A percentile compares a stretch with the other conserved stretches of the same genome.
phyloP scores from a whole-genome alignment of 2,888 invertebrate genomes.

The Protonemura montana region DNA sequence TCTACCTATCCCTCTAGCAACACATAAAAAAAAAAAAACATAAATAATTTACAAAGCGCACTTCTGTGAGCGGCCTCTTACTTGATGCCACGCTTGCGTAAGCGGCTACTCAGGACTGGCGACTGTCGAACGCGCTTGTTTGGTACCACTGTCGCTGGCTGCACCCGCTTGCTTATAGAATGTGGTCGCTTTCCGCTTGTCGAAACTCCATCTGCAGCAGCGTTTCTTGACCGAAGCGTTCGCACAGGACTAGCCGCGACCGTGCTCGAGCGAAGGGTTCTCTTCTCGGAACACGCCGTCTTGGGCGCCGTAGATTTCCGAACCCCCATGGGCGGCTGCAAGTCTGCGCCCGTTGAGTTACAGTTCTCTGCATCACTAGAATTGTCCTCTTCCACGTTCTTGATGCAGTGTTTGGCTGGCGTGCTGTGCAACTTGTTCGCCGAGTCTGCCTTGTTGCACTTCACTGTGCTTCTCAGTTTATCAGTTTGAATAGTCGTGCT shows the following conservation, averaged over 20 bases:
- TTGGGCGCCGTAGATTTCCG: not conserved
- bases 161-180: not conserved
- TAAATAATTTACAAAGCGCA: not conserved
- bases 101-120: constrained; percentile 9
- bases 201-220: constrained; percentile 52
- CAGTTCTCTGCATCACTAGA: constrained; percentile 38
- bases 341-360: constrained; percentile 46
- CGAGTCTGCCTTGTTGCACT: too few species aligned
- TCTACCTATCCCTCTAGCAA: not conserved
- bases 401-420: not conserved
- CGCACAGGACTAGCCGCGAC: constrained; percentile 59
- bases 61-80: not conserved
- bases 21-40: not conserved
- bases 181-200: not conserved
- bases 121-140: not conserved
- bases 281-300: constrained; percentile 52
- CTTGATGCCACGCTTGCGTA: constrained; percentile 14
- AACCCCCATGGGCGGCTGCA: constrained; percentile 45
- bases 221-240: constrained; percentile 58
- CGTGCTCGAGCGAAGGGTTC: constrained; percentile 58
- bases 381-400: constrained; percentile 13
- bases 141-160: not conserved
- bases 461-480: not conserved
- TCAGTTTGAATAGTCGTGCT: not conserved
- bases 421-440: not conserved